Percentiles rank a stretch among this genome's conserved stretches.
These are phyloP conservation scores for Leptopilina clavipes DNA, from an alignment of 1,140 invertebrate species.

Conservation along the genomic window DNA sequence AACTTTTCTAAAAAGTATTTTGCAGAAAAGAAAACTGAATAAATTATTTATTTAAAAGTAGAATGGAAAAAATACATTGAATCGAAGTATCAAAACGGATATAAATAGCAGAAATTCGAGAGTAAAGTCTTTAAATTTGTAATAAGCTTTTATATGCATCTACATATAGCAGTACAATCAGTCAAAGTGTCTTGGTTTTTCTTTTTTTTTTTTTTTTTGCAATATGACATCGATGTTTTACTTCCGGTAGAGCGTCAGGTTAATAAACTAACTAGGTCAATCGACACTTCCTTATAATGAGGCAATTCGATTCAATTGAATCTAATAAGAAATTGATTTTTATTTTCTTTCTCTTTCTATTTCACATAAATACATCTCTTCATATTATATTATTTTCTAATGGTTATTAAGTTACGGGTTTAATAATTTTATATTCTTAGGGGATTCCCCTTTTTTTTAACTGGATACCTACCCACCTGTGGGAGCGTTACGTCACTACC, in stretches of 20 bases:
- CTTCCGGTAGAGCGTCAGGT: background rate
- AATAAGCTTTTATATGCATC: conserved; percentile 18
- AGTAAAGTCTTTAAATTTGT: background rate
- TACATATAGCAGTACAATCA: conserved; percentile 23
- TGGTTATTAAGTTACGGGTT: too few species aligned
- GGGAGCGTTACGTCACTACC: too few species aligned
- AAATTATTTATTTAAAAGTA: too few species aligned
- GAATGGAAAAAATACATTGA: too few species aligned
- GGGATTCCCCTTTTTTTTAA: too few species aligned
- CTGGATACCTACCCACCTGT: too few species aligned
- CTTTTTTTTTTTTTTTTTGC: background rate
- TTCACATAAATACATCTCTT: too few species aligned
- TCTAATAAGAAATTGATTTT: background rate
- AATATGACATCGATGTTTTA: conserved; percentile 9
- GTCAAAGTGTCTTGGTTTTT: background rate
- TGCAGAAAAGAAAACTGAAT: background rate
- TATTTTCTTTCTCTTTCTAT: too few species aligned
- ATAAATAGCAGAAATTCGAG: background rate
- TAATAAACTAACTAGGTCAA: conserved; percentile 5
- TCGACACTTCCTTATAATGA: background rate
- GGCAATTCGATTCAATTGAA: background rate
- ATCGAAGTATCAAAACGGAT: background rate
- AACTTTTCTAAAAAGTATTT: too few species aligned
- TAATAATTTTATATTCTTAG: too few species aligned
- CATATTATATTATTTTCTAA: too few species aligned